Evolutionary conservation across 2,797 vertebrate genomes (phyloP), one percentile per base, ranked within the genome.

Genomic region (Galagoides demidoff): DNA sequence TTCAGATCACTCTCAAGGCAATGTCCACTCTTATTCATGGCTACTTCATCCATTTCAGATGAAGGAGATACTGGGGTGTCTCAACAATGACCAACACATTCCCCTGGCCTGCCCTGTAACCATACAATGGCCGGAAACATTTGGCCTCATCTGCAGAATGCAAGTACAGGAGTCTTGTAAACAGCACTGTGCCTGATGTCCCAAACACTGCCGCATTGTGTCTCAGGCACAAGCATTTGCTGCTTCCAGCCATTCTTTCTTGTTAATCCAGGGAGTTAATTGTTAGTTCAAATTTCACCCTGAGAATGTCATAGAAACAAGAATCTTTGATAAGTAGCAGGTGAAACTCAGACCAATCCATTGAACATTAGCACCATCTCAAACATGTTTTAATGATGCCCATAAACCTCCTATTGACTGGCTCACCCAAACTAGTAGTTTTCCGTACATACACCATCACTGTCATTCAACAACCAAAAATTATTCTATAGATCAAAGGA

Each of bases 221-320:
- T 37, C 55, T 98, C 94, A 97, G 96, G 97, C 29, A 85, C 87
- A 94, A 1, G 63, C 92, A 97, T 97, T 79, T 23, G 88, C 89
- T 96, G 95, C 87, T 90, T 96, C 73, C 90, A 90, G 95, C 97
- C 98, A 98, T 98, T 97, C 96, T 73, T 63, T 9, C 96, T 91
- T 99, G 98, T 99, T 99, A 99, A 98, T 95, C 89, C 90, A 99
- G 98, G 98, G 98, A 98, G 98, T 98, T 96, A 97, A 96, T 93
- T 96, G 92, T 98, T 97, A 98, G 96, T 98, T 98, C 97, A 97
- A 90, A 96, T 98, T 98, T 98, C 97, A 97, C 98, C 49, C 95
- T 98, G 98, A 98, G 98, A 99, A 98, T 61, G 3, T 95, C 94
- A 97, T 98, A 98, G 98, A 98, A 98, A 94, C 86, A 27, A 96